These are phyloP conservation scores for Petrocephalus microphthalmus DNA, from an alignment of 2,113 vertebrate genomes.

Conservation along the genomic window DNA sequence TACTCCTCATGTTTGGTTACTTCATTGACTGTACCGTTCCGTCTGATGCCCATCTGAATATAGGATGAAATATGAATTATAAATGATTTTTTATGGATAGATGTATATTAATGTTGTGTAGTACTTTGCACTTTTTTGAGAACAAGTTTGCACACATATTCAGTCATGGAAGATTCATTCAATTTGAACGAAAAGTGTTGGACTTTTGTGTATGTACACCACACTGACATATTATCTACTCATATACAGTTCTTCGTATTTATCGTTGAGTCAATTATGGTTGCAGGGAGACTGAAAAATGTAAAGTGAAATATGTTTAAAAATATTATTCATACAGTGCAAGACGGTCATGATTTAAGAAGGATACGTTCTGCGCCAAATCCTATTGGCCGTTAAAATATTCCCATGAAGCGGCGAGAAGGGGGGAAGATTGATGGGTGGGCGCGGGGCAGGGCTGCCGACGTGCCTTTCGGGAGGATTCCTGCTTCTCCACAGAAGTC, in stretches of 20 bases:
- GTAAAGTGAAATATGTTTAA: not conserved
- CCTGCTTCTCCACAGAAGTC: conserved; percentile 13
- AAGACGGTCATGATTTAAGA: not conserved
- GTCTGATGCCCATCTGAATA: not conserved
- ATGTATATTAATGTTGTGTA: not conserved
- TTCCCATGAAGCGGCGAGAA: not conserved
- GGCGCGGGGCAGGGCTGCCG: not conserved
- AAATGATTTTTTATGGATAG: not conserved
- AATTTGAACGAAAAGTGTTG: not conserved
- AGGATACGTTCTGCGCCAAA: not conserved
- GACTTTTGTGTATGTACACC: not conserved
- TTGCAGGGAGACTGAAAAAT: not conserved
- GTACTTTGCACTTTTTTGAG: not conserved
- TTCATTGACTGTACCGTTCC: not conserved
- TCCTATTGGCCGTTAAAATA: not conserved
- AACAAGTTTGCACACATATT: not conserved
- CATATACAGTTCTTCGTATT: not conserved
- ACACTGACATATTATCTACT: not conserved
- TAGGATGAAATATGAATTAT: not conserved
- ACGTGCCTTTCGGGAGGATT: not conserved
- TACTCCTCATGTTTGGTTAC: not conserved
- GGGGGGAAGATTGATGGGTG: not conserved
- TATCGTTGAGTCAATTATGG: not conserved
- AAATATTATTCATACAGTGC: not conserved
- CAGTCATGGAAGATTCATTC: not conserved